Percentiles rank a stretch among this genome's conserved stretches.
These are phyloP conservation scores for Limnephilus rhombicus DNA, from an alignment of 2,888 invertebrate species.

Conservation along the genomic window DNA sequence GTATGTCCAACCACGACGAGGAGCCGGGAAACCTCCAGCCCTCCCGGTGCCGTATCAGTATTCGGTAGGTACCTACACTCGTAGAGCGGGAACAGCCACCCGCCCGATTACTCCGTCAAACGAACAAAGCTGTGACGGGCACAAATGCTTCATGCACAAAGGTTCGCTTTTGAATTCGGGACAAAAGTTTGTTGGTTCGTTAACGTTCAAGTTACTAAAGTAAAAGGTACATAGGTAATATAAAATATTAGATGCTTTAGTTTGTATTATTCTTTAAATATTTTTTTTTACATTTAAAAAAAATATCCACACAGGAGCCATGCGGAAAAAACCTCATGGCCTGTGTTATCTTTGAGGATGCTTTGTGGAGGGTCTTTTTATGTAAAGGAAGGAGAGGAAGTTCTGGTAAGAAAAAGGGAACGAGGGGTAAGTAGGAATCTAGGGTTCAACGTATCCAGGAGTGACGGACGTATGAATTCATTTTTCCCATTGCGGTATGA, in stretches of 20 bases:
- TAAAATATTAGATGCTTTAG: neutral
- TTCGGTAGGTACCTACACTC: neutral
- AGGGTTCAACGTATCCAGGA: too few species aligned
- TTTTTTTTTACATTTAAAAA: too few species aligned
- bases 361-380: too few species aligned
- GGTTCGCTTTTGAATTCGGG: conserved; percentile 27
- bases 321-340: too few species aligned
- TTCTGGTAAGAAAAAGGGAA: too few species aligned
- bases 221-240: neutral
- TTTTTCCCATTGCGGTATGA: too few species aligned
- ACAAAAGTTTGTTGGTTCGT: conserved; percentile 41
- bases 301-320: too few species aligned
- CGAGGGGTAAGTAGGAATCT: too few species aligned
- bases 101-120: conserved; percentile 18
- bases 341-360: too few species aligned
- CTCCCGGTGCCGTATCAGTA: neutral
- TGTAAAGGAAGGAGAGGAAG: too few species aligned
- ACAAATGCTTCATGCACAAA: conserved; percentile 29
- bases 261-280: too few species aligned
- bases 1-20: neutral
- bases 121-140: conserved; percentile 35
- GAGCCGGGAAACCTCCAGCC: neutral
- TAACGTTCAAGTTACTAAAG: neutral
- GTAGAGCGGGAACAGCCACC: neutral
- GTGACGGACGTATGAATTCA: too few species aligned